Evolutionary conservation across 1,140 invertebrate genomes (phyloP).

Genomic region (Drosophila tropicalis): DNA sequence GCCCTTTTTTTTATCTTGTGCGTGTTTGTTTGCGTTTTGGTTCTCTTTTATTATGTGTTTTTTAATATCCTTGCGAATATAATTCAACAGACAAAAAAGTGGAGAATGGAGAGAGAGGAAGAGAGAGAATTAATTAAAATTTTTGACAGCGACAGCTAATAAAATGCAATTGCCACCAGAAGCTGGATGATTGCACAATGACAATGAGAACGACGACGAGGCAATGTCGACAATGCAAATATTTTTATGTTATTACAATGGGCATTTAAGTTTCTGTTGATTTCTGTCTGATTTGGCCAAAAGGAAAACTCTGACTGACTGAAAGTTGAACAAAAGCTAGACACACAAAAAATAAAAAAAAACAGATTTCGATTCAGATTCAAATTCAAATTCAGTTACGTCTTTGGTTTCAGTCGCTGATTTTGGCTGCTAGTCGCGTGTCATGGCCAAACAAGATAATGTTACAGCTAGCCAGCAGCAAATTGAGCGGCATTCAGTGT

Average conservation of each 20-base stretch:
- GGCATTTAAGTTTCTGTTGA: conserved; percentile 47
- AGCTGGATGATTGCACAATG: conserved; percentile 9
- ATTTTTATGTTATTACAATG: conserved; percentile 36
- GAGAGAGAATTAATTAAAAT: conserved; percentile 70
- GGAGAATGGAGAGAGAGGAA: background rate
- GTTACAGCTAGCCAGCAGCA: conserved; percentile 68
- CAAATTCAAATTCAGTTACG: conserved; percentile 12
- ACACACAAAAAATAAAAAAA: conserved; percentile 10
- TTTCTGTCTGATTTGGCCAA: conserved; percentile 18
- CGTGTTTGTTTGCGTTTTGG: conserved; percentile 34
- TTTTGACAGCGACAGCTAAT: conserved; percentile 68
- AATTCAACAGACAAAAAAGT: background rate
- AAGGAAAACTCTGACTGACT: conserved; percentile 50
- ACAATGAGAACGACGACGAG: conserved; percentile 19
- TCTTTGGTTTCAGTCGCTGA: conserved; percentile 4
- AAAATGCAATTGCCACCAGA: conserved; percentile 68
- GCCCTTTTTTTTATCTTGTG: conserved; percentile 31
- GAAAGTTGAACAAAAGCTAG: conserved; percentile 50
- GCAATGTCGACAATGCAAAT: conserved; percentile 16
- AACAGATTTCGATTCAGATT: background rate
- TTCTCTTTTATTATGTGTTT: conserved; percentile 12
- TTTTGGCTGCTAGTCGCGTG: conserved; percentile 53
- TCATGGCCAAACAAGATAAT: conserved; percentile 81
- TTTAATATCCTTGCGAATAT: background rate
- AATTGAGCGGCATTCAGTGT: conserved; percentile 59